Base-by-base conservation (phyloP, 1,140 invertebrate species). In the Halictus rubicundus region DNA sequence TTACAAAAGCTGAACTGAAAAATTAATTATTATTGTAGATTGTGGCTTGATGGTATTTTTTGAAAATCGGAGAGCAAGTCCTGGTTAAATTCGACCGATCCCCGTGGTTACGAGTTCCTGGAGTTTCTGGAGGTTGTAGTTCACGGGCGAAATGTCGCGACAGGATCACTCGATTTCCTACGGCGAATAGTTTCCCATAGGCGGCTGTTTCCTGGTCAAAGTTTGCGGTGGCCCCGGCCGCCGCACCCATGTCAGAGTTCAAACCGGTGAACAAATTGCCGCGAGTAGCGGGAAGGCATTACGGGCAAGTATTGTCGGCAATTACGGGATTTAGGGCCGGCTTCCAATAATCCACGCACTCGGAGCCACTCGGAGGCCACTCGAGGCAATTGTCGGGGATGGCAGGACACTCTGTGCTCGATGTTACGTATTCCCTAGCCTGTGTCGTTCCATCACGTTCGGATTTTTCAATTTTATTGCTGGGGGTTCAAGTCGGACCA, bases 241-340 rank as follows among this genome's bases (percentile, higher is more conserved):
- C 85, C 88, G 85, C 88, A 88, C 86, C 85, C 85, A 80, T 85
- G 88, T 89, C 88, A 90, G 60, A 88, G 88, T 88, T 90, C 88
- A 89, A 86, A 81, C 74, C 71, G 79, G 77, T 70, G 79, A 87
- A 87, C 85, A 87, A 88, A 90, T 90, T 87, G 76, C 84, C 79
- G 57, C 80, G 76, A 81, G 82, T 68, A 82, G 80, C 68, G 81
- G 82, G 81, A 86, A 86, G 86, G 80, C 87, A 87, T 86, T 79
- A 78, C 85, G 72, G 49, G 64, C 84, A 86, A 89, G 87, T 86
- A 89, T 89, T 86, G 84, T 81, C 83, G 73, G 77, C 88, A 90
- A 90, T 89, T 88, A 81, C 80, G 64, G 54, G 78, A 86, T 86
- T 86, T 84, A 83, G 74, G 76, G 76, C 77, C 71, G 73, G 66